Evolutionary conservation across 2,888 invertebrate species (phyloP), one percentile per base, ranked within the genome.

Genomic region (Leucophenga maculata): DNA sequence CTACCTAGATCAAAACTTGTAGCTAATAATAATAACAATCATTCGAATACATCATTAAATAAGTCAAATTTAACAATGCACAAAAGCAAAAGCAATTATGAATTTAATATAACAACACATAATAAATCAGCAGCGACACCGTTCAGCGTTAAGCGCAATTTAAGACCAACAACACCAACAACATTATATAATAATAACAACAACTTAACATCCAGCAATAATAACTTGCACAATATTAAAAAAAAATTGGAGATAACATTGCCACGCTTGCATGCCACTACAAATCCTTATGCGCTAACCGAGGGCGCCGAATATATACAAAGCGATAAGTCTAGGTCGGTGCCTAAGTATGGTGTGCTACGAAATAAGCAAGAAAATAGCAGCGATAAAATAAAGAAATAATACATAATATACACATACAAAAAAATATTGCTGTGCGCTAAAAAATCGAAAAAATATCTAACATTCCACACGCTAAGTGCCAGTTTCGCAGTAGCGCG

Each of bases 281-380:
- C 91, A 76, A 91, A 91, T 87, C 90, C 90, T 70, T 89, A 89
- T 85, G 91, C 89, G 67, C 89, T 91, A 73, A 89, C 85, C 78
- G 87, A 88, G 76, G 87, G 88, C 83, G 87, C 87, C 74, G 84
- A 86, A 71, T 87, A 84, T 74, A 86, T 85, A 72, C 78, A 85
- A 72, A 86, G 84, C 80, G 82, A 84, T 77, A 79, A 84, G 71
- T 85, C 85, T 18, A 66, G 50, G 39, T 65, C 52, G 52, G 65
- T 54, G n/a, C 20, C 14, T 6, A 48, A 32, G 31, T 26, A 26
- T 26, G 50, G 8, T 14, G 11, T 39, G 3, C 1, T 11, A n/a
- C 16, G n/a, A 6, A 48, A 39, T n/a, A 55, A 46, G 46, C 55
- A 32, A 20, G 57, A 18, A 39, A 65, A 26, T 4, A 2, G 6